Base-by-base conservation (phyloP, 2,797 vertebrate genomes). In the Lithobates pipiens region DNA sequence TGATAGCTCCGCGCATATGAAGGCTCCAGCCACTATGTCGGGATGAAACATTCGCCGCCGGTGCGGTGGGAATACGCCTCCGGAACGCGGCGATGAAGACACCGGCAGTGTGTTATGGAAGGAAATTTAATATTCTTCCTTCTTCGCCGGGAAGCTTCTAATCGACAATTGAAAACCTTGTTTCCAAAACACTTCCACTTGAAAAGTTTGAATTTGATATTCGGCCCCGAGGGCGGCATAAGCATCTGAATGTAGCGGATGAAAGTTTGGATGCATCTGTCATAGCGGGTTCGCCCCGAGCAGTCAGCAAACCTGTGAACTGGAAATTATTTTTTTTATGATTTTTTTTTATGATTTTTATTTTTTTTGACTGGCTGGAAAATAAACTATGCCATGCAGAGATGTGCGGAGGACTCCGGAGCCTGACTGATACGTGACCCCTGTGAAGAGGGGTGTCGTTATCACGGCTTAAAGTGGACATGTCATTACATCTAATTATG, bases 201-300 rank as follows among this genome's bases (percentile, higher is more conserved):
- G 16, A 34, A 80, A 80, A 70, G 78, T 70, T 71, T 54, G 67
- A 71, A 71, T 80, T 34, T 21, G 10, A 65, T 80, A 54, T 71
- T 80, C 34, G 71, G 42, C 25, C 78, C 78, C 29, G 39, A 34
- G 78, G 78, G 78, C 39, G 21, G 50, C 42, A 54, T 32, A n/a
- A 54, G 46, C 67, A 57, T 18, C 18, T 71, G 10, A 71, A 80
- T 34, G 42, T 50, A 57, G 42, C 46, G 78, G 25, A 36, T 78
- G 63, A n/a, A 63, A 29, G 57, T 78, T 65, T 23, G 61, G 76
- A 67, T 70, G 65, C 39, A 57, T 71, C 67, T 80, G 78, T 80
- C 61, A 80, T 54, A 54, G 29, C 16, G 29, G 39, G 44, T 71
- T 80, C 9, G 42, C 27, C 15, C 78, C 50, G 67, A 70, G 21